Base-by-base conservation (phyloP, 2,888 invertebrate genomes). In the Blera fallax region DNA sequence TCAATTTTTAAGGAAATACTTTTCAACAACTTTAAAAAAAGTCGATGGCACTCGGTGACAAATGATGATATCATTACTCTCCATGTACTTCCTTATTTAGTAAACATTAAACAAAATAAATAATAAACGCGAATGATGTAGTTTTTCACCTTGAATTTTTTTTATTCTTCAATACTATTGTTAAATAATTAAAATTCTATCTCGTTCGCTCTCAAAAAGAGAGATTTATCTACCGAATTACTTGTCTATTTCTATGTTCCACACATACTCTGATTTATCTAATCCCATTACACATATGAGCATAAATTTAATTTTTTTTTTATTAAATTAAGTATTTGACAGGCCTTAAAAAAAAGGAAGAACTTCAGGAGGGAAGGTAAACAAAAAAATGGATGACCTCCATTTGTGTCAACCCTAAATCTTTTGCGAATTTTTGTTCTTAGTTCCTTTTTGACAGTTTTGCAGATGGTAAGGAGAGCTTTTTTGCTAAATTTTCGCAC, bases 81-180 rank as follows among this genome's bases (percentile, higher is more conserved):
- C 32, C n/a, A 29, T 40, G 5, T 45, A 80, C 84, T 80, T 84
- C 84, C 84, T 74, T 45, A 64, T 80, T 80, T 27, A 50, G 67
- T 18, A 48, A 45, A 73, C 65, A 67, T 60, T 60, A 43, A 67
- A 45, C 70, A 18, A 56, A 45, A 52, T 29, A 43, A 65, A 56
- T 65, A 60, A 73, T 43, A 32, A 50, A 70, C 40, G 27, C 10
- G 21, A 27, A 37, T 64, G 40, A 72, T 65, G 54, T 72, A 16
- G 52, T 34, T 62, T 78, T 29, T 72, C 64, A 82, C 77, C 82
- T 82, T 82, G 77, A 65, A 70, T 21, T 60, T 14, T 67, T 79
- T 45, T 16, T 34, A 14, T 18, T n/a, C n/a, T 56, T 52, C n/a
- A 11, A 2, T 29, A 64, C 21, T 27, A 29, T 32, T 58, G 56